Evolutionary conservation across 2,797 vertebrate genomes (phyloP).

Genomic region (Vireo griseus): DNA sequence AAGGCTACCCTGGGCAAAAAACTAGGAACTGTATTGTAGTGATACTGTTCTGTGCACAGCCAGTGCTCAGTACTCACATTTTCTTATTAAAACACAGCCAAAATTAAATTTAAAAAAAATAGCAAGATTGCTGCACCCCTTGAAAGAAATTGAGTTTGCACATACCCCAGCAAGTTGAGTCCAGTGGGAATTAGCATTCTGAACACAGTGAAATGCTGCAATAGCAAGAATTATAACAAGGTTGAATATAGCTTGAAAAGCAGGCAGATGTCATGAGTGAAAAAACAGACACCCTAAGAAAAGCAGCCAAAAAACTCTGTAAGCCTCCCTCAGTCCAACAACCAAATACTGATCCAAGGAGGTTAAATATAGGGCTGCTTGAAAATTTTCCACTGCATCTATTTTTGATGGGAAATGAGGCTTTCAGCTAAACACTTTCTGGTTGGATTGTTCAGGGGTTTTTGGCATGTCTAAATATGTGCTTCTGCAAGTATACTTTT

Average conservation of each 20-base stretch:
- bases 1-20: not conserved
- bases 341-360: slow-evolving; percentile 38
- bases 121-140: not conserved
- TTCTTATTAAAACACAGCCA: not conserved
- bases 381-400: slow-evolving; percentile 57
- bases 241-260: slow-evolving; percentile 15
- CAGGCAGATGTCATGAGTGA: slow-evolving; percentile 33
- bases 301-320: slow-evolving; percentile 8
- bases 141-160: not conserved
- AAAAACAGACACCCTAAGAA: slow-evolving; percentile 53
- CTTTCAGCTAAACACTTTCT: slow-evolving; percentile 12
- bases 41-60: not conserved
- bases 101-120: not conserved
- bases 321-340: slow-evolving; percentile 15
- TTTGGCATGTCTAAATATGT: not conserved
- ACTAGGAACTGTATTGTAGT: not conserved
- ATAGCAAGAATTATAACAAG: slow-evolving; percentile 4
- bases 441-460: not conserved
- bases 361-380: slow-evolving; percentile 45
- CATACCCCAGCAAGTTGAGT: not conserved
- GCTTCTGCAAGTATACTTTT: slow-evolving; percentile 24
- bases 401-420: slow-evolving; percentile 34
- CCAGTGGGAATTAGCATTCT: not conserved
- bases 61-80: not conserved
- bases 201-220: not conserved